Conservation (phyloP, 1,140 invertebrate genomes). For the Heliconius nattereri region DNA sequence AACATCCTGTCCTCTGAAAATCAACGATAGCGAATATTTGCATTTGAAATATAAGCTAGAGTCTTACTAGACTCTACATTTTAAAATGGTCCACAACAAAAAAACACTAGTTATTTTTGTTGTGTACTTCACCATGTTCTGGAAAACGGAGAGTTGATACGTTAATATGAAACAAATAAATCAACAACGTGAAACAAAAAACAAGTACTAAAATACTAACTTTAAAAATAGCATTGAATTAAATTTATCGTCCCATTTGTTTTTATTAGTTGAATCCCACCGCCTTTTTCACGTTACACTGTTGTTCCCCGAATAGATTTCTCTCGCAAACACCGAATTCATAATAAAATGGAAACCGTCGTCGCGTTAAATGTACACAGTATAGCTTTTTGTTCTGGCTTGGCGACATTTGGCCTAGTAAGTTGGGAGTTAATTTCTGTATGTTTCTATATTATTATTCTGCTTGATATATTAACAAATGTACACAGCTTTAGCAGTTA, state of each 20-base stretch:
- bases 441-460: conserved; percentile 9
- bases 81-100: neutral
- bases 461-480: neutral
- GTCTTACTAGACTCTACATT: neutral
- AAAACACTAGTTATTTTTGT: no score
- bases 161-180: no score
- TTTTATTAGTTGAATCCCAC: conserved; percentile 42
- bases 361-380: conserved; percentile 8
- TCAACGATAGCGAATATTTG: neutral
- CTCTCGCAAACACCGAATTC: conserved; percentile 1
- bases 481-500: no score
- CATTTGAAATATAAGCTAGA: neutral
- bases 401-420: conserved; percentile 11
- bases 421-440: neutral
- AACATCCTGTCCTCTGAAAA: neutral
- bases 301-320: conserved; percentile 17
- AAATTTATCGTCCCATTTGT: conserved; percentile 47
- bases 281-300: conserved; percentile 29
- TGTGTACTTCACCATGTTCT: neutral
- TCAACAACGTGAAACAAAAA: no score
- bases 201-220: conserved; percentile 28
- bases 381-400: neutral
- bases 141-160: neutral
- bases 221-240: conserved; percentile 49
- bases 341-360: neutral